phyloP scores from a whole-genome alignment of 2,113 vertebrate species.

The Phalacrocorax brasilianus region DNA sequence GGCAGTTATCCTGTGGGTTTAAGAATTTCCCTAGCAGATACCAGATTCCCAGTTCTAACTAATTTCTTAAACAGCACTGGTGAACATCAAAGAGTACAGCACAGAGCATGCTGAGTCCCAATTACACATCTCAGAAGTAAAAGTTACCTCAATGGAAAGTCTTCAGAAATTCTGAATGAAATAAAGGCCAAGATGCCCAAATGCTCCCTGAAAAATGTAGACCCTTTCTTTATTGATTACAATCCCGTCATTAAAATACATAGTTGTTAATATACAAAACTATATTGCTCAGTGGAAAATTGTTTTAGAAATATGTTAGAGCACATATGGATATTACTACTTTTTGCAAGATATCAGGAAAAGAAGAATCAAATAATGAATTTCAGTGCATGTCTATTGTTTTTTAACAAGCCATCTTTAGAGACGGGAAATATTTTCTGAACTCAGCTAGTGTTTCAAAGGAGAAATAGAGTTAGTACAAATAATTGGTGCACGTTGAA shows the following conservation, averaged over 20 bases:
- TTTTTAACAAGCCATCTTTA: constrained; percentile 18
- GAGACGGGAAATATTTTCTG: not conserved
- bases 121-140: constrained; percentile 72
- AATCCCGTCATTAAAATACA: not conserved
- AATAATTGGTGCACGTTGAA: not conserved
- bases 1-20: constrained; percentile 3
- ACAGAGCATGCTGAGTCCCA: constrained; percentile 56
- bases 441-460: not conserved
- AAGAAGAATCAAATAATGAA: constrained; percentile 14
- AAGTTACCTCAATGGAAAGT: constrained; percentile 56
- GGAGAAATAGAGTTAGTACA: not conserved
- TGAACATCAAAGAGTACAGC: constrained; percentile 66
- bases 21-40: constrained; percentile 59
- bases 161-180: constrained; percentile 63
- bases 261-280: not conserved
- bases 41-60: constrained; percentile 38
- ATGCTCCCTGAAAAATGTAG: constrained; percentile 21
- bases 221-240: not conserved
- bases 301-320: not conserved
- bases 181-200: constrained; percentile 35
- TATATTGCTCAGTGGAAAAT: not conserved
- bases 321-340: not conserved
- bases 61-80: constrained; percentile 65
- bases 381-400: not conserved
- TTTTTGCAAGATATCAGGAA: not conserved